A percentile compares a stretch with the other conserved stretches of the same genome.
phyloP scores from a whole-genome alignment of 2,113 vertebrate genomes.

The Osmerus eperlanus region DNA sequence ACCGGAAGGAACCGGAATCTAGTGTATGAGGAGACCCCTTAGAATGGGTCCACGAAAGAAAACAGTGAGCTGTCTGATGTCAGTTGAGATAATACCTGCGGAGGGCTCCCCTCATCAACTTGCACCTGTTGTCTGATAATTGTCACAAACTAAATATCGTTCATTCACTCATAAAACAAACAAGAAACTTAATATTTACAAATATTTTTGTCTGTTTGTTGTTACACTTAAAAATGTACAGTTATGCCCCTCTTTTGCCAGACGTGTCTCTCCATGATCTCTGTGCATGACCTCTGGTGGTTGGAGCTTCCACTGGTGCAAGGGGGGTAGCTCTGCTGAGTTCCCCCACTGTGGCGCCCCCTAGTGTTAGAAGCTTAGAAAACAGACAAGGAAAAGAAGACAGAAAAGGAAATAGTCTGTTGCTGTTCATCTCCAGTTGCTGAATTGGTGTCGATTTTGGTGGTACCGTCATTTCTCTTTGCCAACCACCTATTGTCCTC shows the following conservation, averaged over 20 bases:
- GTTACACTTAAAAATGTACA: slow-evolving; percentile 79
- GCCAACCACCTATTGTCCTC: slow-evolving; percentile 28
- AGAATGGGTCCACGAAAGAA: not conserved
- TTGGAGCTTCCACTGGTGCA: slow-evolving; percentile 27
- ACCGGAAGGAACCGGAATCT: not conserved
- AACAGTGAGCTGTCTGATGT: not conserved
- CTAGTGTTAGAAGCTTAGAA: slow-evolving; percentile 63
- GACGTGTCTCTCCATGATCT: slow-evolving; percentile 40
- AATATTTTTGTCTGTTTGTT: slow-evolving; percentile 71
- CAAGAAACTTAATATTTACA: slow-evolving; percentile 81
- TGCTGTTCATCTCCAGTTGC: slow-evolving; percentile 22
- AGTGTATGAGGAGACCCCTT: not conserved
- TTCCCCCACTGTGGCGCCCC: slow-evolving; percentile 53
- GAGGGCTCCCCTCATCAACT: slow-evolving; percentile 40
- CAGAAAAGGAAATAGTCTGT: slow-evolving; percentile 30
- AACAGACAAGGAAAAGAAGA: slow-evolving; percentile 60
- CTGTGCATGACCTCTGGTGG: slow-evolving; percentile 22
- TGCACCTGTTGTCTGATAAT: slow-evolving; percentile 71
- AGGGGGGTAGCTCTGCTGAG: slow-evolving; percentile 37
- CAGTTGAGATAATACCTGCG: slow-evolving; percentile 8
- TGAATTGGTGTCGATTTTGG: slow-evolving; percentile 11
- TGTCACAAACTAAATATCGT: slow-evolving; percentile 70
- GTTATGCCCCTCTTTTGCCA: slow-evolving; percentile 56
- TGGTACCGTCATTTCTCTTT: slow-evolving; percentile 13
- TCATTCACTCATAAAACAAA: slow-evolving; percentile 70